phyloP scores from a whole-genome alignment of 2,113 vertebrate genomes.

The Tyrannus savana region DNA sequence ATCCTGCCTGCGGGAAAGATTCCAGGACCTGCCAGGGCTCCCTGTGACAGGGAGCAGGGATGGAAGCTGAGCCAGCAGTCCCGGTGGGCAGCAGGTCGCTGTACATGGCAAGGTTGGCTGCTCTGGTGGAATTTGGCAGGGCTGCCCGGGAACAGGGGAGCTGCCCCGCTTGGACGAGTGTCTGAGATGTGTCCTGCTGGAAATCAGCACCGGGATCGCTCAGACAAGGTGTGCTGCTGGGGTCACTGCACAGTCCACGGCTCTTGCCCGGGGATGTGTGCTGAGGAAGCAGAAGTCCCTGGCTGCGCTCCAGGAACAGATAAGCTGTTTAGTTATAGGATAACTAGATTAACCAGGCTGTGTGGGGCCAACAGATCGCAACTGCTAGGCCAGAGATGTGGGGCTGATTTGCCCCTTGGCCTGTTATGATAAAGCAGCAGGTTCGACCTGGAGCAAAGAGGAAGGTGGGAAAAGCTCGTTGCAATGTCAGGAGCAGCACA shows the following conservation, averaged over 20 bases:
- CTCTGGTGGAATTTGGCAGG: background rate
- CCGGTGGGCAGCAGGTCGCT: background rate
- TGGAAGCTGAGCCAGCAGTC: background rate
- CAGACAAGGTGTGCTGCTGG: background rate
- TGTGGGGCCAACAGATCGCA: background rate
- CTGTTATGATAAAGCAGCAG: background rate
- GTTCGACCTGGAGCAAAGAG: background rate
- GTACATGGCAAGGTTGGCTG: background rate
- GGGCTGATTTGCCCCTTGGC: background rate
- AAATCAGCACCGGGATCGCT: background rate
- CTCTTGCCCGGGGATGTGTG: slow-evolving; percentile 2
- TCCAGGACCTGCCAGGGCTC: background rate
- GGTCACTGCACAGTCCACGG: slow-evolving; percentile 14
- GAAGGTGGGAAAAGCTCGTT: background rate
- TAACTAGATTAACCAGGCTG: slow-evolving; percentile 58
- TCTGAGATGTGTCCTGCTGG: background rate
- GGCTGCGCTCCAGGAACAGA: slow-evolving; percentile 30
- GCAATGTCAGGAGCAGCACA: background rate
- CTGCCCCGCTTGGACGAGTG: background rate
- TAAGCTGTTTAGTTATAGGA: slow-evolving; percentile 43
- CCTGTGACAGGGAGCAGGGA: background rate
- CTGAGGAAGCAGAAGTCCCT: slow-evolving; percentile 39
- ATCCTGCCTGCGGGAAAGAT: background rate
- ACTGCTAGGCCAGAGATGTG: background rate
- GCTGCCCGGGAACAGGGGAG: background rate